These are phyloP conservation scores for Boulengeromyrus knoepffleri DNA, from an alignment of 2,113 vertebrate genomes.

Conservation along the genomic window DNA sequence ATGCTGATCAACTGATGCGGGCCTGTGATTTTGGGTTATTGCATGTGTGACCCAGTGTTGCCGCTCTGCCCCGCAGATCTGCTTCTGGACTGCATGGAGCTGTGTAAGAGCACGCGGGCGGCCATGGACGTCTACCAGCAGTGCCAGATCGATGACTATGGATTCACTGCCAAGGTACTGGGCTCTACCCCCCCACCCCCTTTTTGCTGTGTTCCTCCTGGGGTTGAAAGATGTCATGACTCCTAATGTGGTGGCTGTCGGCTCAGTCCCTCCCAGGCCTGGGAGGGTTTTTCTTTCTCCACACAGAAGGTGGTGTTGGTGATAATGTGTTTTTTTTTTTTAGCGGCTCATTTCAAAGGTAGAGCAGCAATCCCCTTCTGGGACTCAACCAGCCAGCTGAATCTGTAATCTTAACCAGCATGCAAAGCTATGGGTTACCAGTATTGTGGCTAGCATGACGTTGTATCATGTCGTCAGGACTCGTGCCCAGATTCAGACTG, in stretches of 20 bases:
- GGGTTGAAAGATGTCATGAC: neutral
- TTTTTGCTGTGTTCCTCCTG: neutral
- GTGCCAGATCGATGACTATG: constrained; percentile 85
- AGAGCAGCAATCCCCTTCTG: neutral
- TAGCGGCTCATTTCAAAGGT: neutral
- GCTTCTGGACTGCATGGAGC: constrained; percentile 79
- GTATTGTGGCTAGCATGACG: neutral
- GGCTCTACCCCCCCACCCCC: neutral
- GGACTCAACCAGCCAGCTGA: neutral
- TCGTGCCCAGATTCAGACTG: constrained; percentile 61
- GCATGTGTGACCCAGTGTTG: neutral
- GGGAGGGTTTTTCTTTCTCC: neutral
- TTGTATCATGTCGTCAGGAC: constrained; percentile 40
- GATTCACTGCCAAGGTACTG: constrained; percentile 73
- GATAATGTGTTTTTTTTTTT: neutral
- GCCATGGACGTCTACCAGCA: constrained; percentile 83
- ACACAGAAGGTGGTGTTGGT: neutral
- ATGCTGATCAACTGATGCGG: neutral
- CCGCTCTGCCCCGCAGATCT: constrained; percentile 63
- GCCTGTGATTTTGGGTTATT: neutral
- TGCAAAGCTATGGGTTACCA: neutral
- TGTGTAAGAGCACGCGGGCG: constrained; percentile 78
- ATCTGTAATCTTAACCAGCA: neutral
- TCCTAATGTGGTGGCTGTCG: neutral
- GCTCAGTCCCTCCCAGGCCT: neutral